Base-by-base conservation (phyloP, 2,797 vertebrate genomes). In the Myioborus melanocephalus region DNA sequence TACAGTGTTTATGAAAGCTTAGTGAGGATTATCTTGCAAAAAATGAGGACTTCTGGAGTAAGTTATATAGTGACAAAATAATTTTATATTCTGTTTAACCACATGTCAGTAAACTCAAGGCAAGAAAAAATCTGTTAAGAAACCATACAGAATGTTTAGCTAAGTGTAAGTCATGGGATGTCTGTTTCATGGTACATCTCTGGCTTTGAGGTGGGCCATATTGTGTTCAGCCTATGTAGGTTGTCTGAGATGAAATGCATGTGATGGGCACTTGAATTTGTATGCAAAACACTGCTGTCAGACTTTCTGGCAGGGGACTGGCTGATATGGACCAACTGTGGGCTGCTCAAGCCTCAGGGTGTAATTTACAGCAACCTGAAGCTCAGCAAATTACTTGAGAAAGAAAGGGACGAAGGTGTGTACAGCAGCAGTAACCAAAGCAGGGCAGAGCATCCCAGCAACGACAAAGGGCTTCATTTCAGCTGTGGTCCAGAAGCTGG, bases 1-100 rank as follows among this genome's bases (percentile, higher is more conserved):
- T 14, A 6, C 61, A 71, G 17, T 49, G 70, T 79, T 94, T 90
- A 91, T 76, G 60, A 86, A 88, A 81, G 10, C 18, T 65, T 39
- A 49, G 27, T 50, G 37, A 63, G 41, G 37, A 66, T 78, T 69
- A 78, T 60, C 56, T 82, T 77, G 59, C 30, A 81, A 88, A 79
- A 64, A 84, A 71, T 32, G 26, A 81, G 21, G 24, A 63, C 52
- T 90, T 93, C 18, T 64, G 66, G 77, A 78, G 41, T 53, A 79
- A 88, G 66, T 61, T 90, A 20, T 23, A 43, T 6, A 78, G 41
- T 30, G 66, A 72, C 39, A 75, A 77, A 85, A 77, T 69, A 18
- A 65, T 76, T 88, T 91, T 91, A 71, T 81, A 79, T 50, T 82
- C 59, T 90, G 71, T 81, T 91, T 94, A 88, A 82, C 66, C 35